Conservation (phyloP, 2,797 vertebrate genomes). For the Nyctibius grandis region DNA sequence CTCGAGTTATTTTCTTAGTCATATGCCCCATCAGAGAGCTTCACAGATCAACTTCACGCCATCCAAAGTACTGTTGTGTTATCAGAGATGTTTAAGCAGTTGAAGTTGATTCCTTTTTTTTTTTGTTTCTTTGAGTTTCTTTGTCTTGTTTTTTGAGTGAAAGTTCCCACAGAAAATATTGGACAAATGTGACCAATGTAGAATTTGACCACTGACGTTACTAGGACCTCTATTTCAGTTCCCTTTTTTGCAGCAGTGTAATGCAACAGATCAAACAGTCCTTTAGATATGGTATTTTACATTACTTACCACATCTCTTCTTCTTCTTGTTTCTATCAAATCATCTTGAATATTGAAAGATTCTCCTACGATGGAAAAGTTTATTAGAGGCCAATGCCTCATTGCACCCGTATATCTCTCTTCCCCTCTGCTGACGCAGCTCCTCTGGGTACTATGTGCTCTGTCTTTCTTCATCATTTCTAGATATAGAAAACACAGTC, state of each 20-base stretch:
- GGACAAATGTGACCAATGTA: background rate
- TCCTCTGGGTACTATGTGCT: background rate
- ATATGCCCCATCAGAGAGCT: background rate
- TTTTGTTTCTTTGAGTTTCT: background rate
- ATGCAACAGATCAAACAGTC: background rate
- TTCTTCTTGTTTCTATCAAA: background rate
- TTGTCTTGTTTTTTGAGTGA: background rate
- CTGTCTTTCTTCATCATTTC: slow-evolving; percentile 14
- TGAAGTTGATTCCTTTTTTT: background rate
- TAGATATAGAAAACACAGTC: background rate
- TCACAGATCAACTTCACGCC: background rate
- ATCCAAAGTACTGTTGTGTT: background rate
- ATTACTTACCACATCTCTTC: background rate
- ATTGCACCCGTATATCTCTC: background rate
- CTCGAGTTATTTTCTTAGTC: background rate
- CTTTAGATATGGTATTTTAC: background rate
- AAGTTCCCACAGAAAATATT: background rate
- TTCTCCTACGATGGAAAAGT: background rate
- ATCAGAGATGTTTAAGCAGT: background rate
- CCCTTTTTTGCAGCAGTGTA: background rate
- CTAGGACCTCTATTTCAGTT: background rate
- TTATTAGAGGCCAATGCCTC: slow-evolving; percentile 1
- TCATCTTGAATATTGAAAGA: background rate
- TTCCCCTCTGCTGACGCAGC: background rate
- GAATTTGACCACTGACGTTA: background rate